Evolutionary conservation across 2,113 vertebrate species (phyloP).

Genomic region (Xiphophorus couchianus): DNA sequence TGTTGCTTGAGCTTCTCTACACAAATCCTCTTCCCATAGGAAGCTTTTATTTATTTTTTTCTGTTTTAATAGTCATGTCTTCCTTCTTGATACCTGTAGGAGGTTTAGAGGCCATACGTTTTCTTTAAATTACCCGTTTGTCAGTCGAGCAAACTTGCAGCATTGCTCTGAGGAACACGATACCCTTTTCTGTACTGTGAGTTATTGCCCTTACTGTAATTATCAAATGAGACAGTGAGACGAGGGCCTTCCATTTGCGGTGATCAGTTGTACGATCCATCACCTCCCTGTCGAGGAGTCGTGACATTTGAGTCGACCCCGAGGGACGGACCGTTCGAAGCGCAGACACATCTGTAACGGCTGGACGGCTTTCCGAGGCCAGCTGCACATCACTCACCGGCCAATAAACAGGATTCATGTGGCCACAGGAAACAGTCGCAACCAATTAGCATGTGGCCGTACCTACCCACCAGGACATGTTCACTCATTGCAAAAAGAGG

Average conservation of each 20-base stretch:
- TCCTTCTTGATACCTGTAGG: constrained; percentile 22
- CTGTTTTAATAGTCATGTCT: constrained; percentile 37
- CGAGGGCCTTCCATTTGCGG: constrained; percentile 57
- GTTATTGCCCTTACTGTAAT: constrained; percentile 51
- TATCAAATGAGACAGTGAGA: constrained; percentile 41
- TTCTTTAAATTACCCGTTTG: not conserved
- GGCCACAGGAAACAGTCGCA: constrained; percentile 65
- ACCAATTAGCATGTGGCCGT: constrained; percentile 61
- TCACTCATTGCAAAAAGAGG: constrained; percentile 27
- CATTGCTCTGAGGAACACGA: constrained; percentile 36
- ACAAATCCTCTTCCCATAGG: constrained; percentile 21
- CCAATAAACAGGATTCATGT: constrained; percentile 63
- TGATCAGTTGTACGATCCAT: constrained; percentile 53
- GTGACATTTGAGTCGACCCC: constrained; percentile 62
- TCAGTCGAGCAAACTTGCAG: not conserved
- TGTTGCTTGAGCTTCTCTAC: constrained; percentile 10
- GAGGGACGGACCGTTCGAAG: constrained; percentile 45
- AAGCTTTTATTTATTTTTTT: constrained; percentile 22
- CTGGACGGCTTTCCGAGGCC: constrained; percentile 45
- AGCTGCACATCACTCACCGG: constrained; percentile 51
- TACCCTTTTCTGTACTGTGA: constrained; percentile 33
- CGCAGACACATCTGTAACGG: constrained; percentile 40
- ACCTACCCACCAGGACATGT: constrained; percentile 4
- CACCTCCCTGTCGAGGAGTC: constrained; percentile 56
- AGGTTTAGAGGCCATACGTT: constrained; percentile 9